Base-by-base conservation (phyloP, 2,797 vertebrate genomes). In the Meriones psammophilus region DNA sequence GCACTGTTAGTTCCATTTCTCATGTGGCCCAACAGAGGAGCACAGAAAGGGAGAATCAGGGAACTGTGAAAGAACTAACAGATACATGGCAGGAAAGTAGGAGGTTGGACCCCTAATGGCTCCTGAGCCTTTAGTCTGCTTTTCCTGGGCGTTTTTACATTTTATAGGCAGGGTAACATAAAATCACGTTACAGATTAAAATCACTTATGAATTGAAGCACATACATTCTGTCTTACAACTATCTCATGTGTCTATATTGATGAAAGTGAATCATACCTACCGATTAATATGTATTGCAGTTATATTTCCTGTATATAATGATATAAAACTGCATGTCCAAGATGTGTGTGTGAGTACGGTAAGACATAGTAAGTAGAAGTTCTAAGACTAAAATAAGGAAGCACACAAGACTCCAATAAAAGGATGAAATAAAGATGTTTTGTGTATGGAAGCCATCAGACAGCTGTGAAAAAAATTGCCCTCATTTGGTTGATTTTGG, bases 401-500 rank as follows among this genome's bases (percentile, higher is more conserved):
- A 84, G 89, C n/a, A 89, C 46, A 86, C 69, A 94, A 28, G 30
- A 96, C n/a, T 83, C 14, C 62, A 94, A 42, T 42, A 68, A 89
- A 80, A 50, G 62, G 71, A 92, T 88, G 33, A 97, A 97, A 96
- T 66, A 24, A 28, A 69, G 66, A 88, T 87, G 33, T 60, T 97
- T 68, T 81, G 5, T 60, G 60, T 56, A 36, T 87, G 36, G 18
- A 93, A 92, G 33, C 6, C 9, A 1, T 74, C 94, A 96, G 81
- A 88, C 64, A 97, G 94, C 88, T 97, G 36, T 97, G 85, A 97
- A 95, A 94, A 97, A 95, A 94, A 92, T 36, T 91, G 88, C 73
- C 80, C 92, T 95, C 78, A 88, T 76, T 92, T 88, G 69, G 54
- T 71, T 81, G 97, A 62, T 96, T 97, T 96, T 78, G 69, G 54